Percentiles rank a stretch among this genome's conserved stretches.
Evolutionary conservation across 2,888 invertebrate species (phyloP).

Genomic region (Anoncus sp.): DNA sequence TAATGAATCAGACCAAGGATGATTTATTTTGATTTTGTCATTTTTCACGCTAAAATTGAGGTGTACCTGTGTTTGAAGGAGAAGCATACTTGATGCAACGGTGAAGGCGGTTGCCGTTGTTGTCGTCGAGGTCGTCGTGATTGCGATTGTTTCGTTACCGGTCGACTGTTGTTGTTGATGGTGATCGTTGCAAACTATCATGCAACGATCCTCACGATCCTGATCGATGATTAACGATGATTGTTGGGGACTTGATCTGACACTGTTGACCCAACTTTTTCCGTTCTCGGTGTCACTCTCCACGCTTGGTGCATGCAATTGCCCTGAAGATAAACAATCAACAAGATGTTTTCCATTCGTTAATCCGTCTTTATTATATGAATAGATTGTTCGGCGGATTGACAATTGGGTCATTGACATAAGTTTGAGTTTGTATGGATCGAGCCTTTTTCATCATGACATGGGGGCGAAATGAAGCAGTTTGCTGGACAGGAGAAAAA

Average conservation of each 20-base stretch:
- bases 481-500: too few relatives aligned
- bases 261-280: slow-evolving; percentile 68
- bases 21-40: not conserved
- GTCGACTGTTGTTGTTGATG: slow-evolving; percentile 46
- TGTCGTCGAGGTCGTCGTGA: slow-evolving; percentile 84
- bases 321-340: slow-evolving; percentile 71
- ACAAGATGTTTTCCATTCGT: too few relatives aligned
- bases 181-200: slow-evolving; percentile 44
- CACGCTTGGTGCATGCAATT: slow-evolving; percentile 78
- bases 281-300: slow-evolving; percentile 75
- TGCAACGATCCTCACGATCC: slow-evolving; percentile 65
- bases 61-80: slow-evolving; percentile 95
- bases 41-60: not conserved
- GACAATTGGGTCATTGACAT: too few relatives aligned
- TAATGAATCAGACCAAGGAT: too few relatives aligned
- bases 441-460: too few relatives aligned
- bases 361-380: too few relatives aligned
- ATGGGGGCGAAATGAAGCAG: too few relatives aligned
- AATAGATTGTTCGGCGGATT: too few relatives aligned
- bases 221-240: slow-evolving; percentile 56
- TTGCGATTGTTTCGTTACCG: slow-evolving; percentile 74
- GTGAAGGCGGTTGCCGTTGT: slow-evolving; percentile 86
- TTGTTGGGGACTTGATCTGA: slow-evolving; percentile 76
- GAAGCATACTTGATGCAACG: slow-evolving; percentile 94
- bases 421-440: too few relatives aligned